Evolutionary conservation across 2,888 invertebrate genomes (phyloP), one percentile per base, ranked within the genome.

Genomic region (Philonicus albiceps): DNA sequence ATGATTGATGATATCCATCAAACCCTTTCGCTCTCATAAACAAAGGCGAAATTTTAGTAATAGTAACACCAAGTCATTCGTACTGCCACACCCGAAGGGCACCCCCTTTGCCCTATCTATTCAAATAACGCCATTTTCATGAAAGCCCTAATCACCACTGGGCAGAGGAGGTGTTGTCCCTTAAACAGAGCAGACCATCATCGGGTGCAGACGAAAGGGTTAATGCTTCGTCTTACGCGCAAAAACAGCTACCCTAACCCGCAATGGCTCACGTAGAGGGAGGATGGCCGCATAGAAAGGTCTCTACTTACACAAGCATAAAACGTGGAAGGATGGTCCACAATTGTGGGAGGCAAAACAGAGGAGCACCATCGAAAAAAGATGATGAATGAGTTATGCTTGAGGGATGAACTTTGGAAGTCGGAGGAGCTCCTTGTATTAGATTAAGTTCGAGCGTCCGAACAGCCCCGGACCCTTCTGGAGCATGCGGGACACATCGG

Each of bases 331-430:
- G 30, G 31, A 84, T 40, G 55, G 19, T 27, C 73, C 72, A 73
- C 73, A 73, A 84, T 34, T 34, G 55, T 55, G 55, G 53, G 53
- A 31, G 53, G 27, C 73, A 73, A 27, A 34, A 74, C 31, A 74
- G 81, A 83, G 84, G 27, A 84, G 27, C 72, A 40, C 73, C 84
- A 84, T 84, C 84, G 72, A 73, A 84, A 84, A 83, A 84, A 84
- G 73, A 84, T 84, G 84, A 84, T 84, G 84, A 84, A 84, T 84
- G 84, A 84, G 84, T 84, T 83, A 83, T 83, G 83, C 64, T 72
- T 73, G 73, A 49, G 73, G 84, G 40, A 73, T 84, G 84, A 84
- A 84, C 81, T 43, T 30, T 84, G 43, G 43, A 84, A 43, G 84
- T 30, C 31, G n/a, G 73, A 73, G 81, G 64, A 83, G 81, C 34